These are phyloP conservation scores for Cebus imitator DNA, from an alignment of 2,113 vertebrate species.

Conservation along the genomic window DNA sequence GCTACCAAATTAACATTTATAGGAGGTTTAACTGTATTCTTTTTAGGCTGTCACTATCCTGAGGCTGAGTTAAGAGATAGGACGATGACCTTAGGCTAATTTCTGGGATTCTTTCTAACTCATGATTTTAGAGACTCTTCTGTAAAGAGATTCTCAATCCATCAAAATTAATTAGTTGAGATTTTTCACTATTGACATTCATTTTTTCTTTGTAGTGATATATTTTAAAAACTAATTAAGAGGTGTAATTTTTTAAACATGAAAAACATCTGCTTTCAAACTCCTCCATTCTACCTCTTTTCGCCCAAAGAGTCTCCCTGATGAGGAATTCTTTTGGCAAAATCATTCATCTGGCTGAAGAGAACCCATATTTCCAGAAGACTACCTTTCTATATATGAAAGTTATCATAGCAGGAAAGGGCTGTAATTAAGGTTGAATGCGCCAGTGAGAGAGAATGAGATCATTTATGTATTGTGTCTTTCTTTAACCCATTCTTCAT, in stretches of 20 bases:
- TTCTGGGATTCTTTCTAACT: not conserved
- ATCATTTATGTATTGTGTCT: not conserved
- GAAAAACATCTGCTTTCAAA: not conserved
- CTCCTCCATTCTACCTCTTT: not conserved
- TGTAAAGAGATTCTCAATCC: not conserved
- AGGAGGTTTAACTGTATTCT: not conserved
- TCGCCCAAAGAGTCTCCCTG: not conserved
- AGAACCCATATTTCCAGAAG: not conserved
- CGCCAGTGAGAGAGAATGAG: not conserved
- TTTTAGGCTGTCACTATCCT: not conserved
- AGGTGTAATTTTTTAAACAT: slow-evolving; percentile 6
- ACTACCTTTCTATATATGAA: not conserved
- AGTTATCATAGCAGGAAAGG: not conserved
- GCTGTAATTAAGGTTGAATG: not conserved
- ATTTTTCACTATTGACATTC: not conserved
- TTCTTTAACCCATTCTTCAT: slow-evolving; percentile 17
- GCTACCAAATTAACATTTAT: not conserved
- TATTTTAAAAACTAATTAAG: not conserved
- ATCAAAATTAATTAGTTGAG: not conserved
- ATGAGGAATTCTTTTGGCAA: not conserved
- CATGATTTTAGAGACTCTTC: slow-evolving; percentile 27
- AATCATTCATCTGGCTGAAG: slow-evolving; percentile 33
- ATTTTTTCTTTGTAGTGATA: slow-evolving; percentile 28
- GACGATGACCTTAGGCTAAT: not conserved
- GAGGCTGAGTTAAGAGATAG: not conserved